A percentile compares a stretch with the other conserved stretches of the same genome.
Evolutionary conservation across 53 echinoderm and acorn worm genomes (phyloP).

Genomic region (Mesocentrotus franciscanus): DNA sequence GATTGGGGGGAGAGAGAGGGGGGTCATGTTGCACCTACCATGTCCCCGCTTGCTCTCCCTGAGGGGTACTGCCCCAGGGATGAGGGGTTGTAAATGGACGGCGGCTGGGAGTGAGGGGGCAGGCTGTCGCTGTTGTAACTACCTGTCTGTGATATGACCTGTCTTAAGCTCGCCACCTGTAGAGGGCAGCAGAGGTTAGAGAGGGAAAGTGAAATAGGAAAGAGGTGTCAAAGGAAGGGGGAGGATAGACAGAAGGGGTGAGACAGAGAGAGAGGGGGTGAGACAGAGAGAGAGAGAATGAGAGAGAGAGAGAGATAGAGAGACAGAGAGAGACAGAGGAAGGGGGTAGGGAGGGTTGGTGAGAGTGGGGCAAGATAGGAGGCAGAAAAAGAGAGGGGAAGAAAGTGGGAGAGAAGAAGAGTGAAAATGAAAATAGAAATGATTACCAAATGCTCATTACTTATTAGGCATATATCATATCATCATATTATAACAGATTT

Average conservation of each 20-base stretch:
- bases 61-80: constrained; percentile 90
- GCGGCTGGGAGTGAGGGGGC: constrained; percentile 87
- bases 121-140: constrained; percentile 90
- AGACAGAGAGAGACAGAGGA: constrained; percentile 45
- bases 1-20: constrained; percentile 23
- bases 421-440: no score
- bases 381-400: background rate
- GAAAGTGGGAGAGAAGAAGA: background rate
- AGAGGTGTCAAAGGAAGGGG: background rate
- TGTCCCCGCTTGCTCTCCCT: constrained; percentile 87
- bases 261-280: background rate
- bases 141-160: constrained; percentile 98
- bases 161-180: constrained; percentile 94
- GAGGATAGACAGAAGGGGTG: no score
- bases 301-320: background rate
- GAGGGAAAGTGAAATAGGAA: background rate
- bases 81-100: constrained; percentile 94
- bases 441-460: no score
- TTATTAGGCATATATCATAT: no score
- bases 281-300: background rate
- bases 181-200: background rate
- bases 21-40: constrained; percentile 98
- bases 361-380: background rate
- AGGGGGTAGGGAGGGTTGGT: constrained; percentile 14
- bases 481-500: background rate